phyloP scores from a whole-genome alignment of 1,140 invertebrate genomes.

The Palaemon carinicauda region DNA sequence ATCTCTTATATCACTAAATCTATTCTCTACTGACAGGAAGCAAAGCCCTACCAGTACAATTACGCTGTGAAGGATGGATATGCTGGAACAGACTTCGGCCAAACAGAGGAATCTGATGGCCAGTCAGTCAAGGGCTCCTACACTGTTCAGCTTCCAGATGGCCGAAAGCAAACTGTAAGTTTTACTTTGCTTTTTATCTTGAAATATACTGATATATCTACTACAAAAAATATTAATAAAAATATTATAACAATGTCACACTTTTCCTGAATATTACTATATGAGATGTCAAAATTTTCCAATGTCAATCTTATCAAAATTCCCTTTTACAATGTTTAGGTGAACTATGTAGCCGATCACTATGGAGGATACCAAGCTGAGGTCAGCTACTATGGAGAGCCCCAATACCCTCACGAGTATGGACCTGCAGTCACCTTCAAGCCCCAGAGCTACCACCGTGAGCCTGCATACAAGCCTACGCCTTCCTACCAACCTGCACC shows the following conservation, averaged over 20 bases:
- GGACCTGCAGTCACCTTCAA: conserved; percentile 50
- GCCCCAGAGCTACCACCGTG: conserved; percentile 37
- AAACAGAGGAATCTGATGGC: conserved; percentile 51
- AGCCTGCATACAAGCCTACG: neutral
- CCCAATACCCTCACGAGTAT: conserved; percentile 45
- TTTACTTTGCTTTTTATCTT: neutral
- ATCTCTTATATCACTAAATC: no score
- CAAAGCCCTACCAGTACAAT: conserved; percentile 54
- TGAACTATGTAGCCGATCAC: conserved; percentile 61
- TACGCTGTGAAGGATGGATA: conserved; percentile 54
- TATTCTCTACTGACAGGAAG: neutral
- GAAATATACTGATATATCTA: neutral
- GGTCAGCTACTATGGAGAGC: conserved; percentile 60
- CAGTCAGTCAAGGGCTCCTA: conserved; percentile 52
- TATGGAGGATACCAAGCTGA: conserved; percentile 60
- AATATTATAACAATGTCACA: no score
- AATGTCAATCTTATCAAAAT: neutral
- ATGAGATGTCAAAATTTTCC: neutral
- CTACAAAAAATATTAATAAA: neutral
- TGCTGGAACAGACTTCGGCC: conserved; percentile 46
- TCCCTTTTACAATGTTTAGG: neutral
- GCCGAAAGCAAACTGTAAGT: conserved; percentile 33
- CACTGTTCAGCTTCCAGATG: conserved; percentile 52
- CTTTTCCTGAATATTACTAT: no score
- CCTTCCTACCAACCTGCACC: no score